These are phyloP conservation scores for Crotalus horridus DNA, from an alignment of 2,113 vertebrate species.

Conservation along the genomic window DNA sequence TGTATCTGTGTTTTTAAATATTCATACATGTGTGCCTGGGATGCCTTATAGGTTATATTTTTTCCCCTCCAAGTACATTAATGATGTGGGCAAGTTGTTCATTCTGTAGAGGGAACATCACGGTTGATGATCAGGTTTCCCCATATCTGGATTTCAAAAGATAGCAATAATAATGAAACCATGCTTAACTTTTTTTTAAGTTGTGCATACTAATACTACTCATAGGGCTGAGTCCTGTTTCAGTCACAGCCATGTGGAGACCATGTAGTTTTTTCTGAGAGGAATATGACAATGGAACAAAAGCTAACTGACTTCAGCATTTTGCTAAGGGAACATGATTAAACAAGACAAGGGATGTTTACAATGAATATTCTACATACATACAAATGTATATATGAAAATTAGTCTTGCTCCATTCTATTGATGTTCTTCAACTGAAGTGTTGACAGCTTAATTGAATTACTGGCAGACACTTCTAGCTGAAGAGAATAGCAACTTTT, in stretches of 20 bases:
- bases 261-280: slow-evolving; percentile 40
- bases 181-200: not conserved
- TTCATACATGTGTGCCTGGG: not conserved
- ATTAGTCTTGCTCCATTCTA: slow-evolving; percentile 57
- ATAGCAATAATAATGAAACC: not conserved
- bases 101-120: not conserved
- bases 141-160: slow-evolving; percentile 16
- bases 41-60: not conserved
- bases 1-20: not conserved
- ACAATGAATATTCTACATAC: slow-evolving; percentile 54
- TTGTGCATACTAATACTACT: not conserved
- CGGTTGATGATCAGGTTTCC: not conserved
- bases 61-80: not conserved
- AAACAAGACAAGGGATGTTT: slow-evolving; percentile 59
- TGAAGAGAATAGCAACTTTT: slow-evolving; percentile 54
- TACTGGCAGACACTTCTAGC: slow-evolving; percentile 60
- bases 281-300: slow-evolving; percentile 12
- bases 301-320: slow-evolving; percentile 29
- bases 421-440: slow-evolving; percentile 59
- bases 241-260: not conserved
- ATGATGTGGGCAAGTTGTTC: not conserved
- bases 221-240: not conserved
- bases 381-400: slow-evolving; percentile 56
- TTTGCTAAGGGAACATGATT: slow-evolving; percentile 59
- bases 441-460: slow-evolving; percentile 73